Base-by-base conservation (phyloP, 2,888 invertebrate genomes). In the Keiferia lycopersicella region DNA sequence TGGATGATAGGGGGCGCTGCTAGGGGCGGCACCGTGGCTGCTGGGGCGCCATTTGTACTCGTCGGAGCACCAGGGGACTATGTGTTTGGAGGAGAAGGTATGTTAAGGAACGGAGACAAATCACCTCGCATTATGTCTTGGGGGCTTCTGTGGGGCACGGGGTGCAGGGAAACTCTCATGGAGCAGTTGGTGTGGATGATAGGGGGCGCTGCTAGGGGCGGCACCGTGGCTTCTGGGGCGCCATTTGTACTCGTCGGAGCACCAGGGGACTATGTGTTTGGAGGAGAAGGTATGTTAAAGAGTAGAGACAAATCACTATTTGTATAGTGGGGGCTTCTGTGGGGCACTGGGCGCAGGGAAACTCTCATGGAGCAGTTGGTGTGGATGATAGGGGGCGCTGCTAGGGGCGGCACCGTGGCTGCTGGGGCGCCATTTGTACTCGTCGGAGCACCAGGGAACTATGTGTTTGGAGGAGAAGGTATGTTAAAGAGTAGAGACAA, bases 381-480 rank as follows among this genome's bases (percentile, higher is more conserved):
- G 73, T 86, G 82, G 84, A 87, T 89, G 84, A 81, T 91, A 12
- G 82, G 86, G 1, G 90, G 87, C 63, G 88, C 84, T 34, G 88
- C 84, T 30, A 86, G 87, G 12, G 79, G 77, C 56, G 80, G 69
- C 67, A 79, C 84, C 11, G 79, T 82, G 67, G 80, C 86, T 0
- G 86, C 85, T 26, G 89, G 89, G 4, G 83, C 87, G 48, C 91
- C 91, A 61, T 85, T 91, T 74, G 88, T 91, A 68, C 79, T 92
- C 0, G 87, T 92, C 14, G 90, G 91, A 0, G 86, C 91, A 30
- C 91, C 91, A 3, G 91, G 91, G 0, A 92, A 91, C 78, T 90
- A 92, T 68, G 89, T 91, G 8, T 85, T 92, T 64, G 91, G 91
- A 0, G 90, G 91, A 0, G 92, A 92, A 79, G 90, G 91, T 91